Conservation (phyloP, 2,113 vertebrate species). For the Podarcis cretensis region DNA sequence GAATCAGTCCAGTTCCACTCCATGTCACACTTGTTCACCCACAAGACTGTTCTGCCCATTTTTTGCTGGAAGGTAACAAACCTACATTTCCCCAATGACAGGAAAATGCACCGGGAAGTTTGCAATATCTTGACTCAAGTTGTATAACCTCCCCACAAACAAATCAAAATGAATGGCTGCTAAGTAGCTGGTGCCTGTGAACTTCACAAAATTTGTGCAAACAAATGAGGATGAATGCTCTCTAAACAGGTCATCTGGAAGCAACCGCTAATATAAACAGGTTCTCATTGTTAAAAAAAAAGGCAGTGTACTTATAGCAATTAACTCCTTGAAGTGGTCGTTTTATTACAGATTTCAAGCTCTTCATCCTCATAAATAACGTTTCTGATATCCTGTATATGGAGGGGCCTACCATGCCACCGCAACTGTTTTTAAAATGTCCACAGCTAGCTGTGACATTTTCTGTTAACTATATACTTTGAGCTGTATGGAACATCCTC, state of each 20-base stretch:
- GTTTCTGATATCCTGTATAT: constrained; percentile 13
- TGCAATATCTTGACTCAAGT: too few relatives aligned
- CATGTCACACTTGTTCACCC: background rate
- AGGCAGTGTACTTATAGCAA: background rate
- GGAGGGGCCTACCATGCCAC: constrained; percentile 13
- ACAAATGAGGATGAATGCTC: too few relatives aligned
- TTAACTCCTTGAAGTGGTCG: background rate
- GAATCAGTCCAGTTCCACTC: background rate
- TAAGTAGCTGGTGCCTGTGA: too few relatives aligned
- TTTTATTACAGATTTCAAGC: constrained; percentile 48
- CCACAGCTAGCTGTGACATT: background rate
- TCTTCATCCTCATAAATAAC: constrained; percentile 42
- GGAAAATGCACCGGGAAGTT: too few relatives aligned
- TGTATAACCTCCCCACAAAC: too few relatives aligned
- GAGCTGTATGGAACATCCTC: constrained; percentile 11
- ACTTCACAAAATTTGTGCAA: too few relatives aligned
- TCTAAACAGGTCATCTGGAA: too few relatives aligned
- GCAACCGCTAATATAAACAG: background rate
- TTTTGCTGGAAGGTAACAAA: background rate
- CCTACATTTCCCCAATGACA: too few relatives aligned
- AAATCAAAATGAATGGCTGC: too few relatives aligned
- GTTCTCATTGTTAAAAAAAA: background rate
- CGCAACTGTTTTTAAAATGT: constrained; percentile 5
- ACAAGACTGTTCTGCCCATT: too few relatives aligned
- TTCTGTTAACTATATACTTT: background rate